Evolutionary conservation across 2,113 vertebrate species (phyloP).

Genomic region (Aegithalos caudatus): DNA sequence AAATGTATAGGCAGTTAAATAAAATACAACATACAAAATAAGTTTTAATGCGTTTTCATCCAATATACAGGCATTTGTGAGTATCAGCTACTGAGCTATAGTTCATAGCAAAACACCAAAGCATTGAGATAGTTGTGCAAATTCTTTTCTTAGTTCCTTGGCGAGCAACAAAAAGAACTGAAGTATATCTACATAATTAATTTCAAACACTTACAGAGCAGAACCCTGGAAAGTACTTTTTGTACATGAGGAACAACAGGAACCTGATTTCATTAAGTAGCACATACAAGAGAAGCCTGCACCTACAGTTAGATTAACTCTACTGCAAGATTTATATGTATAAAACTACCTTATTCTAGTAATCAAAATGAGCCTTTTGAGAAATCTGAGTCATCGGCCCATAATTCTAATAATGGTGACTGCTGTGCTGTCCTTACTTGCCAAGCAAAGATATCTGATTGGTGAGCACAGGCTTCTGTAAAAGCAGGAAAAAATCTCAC

Average conservation of each 20-base stretch:
- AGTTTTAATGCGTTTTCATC: conserved; percentile 33
- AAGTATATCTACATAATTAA: neutral
- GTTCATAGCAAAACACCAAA: neutral
- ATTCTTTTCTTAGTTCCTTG: neutral
- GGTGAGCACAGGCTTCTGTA: neutral
- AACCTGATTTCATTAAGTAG: neutral
- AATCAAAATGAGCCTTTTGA: neutral
- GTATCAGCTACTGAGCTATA: conserved; percentile 56
- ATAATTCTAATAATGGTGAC: neutral
- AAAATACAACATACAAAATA: conserved; percentile 17
- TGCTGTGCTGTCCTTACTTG: neutral
- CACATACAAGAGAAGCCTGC: neutral
- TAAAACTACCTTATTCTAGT: neutral
- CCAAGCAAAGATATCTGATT: neutral
- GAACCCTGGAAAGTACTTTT: neutral
- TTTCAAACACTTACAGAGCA: neutral
- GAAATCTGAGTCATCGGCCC: neutral
- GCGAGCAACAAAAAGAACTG: neutral
- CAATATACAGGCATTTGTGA: conserved; percentile 18
- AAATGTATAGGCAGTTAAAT: neutral
- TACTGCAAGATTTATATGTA: neutral
- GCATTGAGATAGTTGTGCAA: neutral
- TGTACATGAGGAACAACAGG: neutral
- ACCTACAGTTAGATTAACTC: neutral
- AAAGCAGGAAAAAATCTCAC: neutral